Conservation (phyloP, 2,113 vertebrate species). For the Vicugna pacos region DNA sequence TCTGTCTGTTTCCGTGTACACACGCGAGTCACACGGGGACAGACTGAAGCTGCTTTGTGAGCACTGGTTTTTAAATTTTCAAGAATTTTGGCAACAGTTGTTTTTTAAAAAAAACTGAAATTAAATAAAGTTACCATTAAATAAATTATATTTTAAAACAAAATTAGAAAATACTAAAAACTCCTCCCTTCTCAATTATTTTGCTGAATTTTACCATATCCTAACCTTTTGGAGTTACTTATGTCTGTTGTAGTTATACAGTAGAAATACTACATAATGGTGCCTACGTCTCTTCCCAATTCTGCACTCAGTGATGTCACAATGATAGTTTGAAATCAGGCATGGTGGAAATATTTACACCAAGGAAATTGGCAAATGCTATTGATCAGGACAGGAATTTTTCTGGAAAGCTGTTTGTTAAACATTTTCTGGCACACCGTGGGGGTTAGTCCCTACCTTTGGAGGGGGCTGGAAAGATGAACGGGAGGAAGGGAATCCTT, state of each 20-base stretch:
- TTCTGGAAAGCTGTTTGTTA: background rate
- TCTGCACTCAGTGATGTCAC: background rate
- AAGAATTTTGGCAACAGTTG: slow-evolving; percentile 18
- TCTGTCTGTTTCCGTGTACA: background rate
- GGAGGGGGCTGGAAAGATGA: background rate
- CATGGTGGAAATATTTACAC: background rate
- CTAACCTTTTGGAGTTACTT: background rate
- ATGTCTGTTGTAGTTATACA: background rate
- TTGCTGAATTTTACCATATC: background rate
- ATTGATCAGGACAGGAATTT: background rate
- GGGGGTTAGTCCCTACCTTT: background rate
- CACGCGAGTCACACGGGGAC: background rate
- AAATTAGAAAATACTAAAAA: background rate
- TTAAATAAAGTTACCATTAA: background rate
- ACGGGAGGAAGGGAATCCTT: slow-evolving; percentile 3
- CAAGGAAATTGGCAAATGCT: slow-evolving; percentile 1
- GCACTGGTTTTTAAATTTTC: background rate
- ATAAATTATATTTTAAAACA: background rate
- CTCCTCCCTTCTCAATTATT: background rate
- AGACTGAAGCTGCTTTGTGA: background rate
- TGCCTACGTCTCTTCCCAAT: background rate
- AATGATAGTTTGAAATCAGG: background rate
- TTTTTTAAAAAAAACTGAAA: background rate
- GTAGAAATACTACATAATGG: background rate
- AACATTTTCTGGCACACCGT: background rate